Evolutionary conservation across 2,113 vertebrate species (phyloP).

Genomic region (Apodemus speciosus): DNA sequence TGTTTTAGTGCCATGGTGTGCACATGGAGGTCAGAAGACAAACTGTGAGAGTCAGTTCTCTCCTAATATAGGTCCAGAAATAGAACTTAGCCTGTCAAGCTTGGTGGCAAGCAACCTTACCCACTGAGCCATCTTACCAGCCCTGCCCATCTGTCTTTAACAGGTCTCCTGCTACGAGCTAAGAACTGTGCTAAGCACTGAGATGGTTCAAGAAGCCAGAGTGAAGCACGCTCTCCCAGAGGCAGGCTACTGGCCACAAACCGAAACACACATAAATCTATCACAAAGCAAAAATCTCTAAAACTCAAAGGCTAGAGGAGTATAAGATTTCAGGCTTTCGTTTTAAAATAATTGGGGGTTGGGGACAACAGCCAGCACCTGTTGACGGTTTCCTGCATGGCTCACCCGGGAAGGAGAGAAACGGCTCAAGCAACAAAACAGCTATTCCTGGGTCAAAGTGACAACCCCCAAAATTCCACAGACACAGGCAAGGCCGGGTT

Average conservation of each 20-base stretch:
- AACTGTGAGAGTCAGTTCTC: too few species aligned
- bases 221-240: neutral
- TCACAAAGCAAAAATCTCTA: constrained; percentile 5
- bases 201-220: neutral
- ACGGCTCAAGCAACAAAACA: neutral
- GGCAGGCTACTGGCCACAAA: neutral
- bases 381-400: neutral
- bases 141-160: neutral
- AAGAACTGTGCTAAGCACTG: neutral
- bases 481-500: accelerated
- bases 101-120: neutral
- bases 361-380: neutral
- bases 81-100: neutral
- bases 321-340: neutral
- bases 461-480: neutral
- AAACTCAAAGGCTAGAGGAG: neutral
- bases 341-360: neutral
- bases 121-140: neutral
- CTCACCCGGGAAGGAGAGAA: neutral
- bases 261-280: neutral
- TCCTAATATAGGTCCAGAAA: neutral
- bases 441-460: neutral
- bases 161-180: neutral
- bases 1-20: neutral
- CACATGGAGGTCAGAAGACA: neutral